Base-by-base conservation (phyloP, 2,888 invertebrate genomes). In the Aphidius colemani region DNA sequence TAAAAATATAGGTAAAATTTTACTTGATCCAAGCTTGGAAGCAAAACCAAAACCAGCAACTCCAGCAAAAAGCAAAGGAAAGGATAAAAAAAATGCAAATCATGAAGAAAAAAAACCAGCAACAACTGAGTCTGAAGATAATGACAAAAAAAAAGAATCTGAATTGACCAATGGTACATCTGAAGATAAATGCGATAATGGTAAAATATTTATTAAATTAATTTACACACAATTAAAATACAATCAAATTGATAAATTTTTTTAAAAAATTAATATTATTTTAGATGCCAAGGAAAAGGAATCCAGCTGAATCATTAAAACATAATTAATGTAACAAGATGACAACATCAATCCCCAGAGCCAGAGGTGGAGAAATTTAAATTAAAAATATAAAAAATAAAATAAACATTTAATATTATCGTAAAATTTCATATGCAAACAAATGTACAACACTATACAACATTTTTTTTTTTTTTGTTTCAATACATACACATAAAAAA, bases 1-100 rank as follows among this genome's bases (percentile, higher is more conserved):
- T 76, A 94, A 93, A 84, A 95, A 95, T 83, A 88, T 95, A 75
- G 95, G 95, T 63, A 95, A 95, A 83, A 87, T 95, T 53, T 87
- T 95, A 53, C 84, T 95, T 69, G 93, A 94, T 79, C 93, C 94
- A 39, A 88, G 89, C 50, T 80, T 91, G 80, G 91, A 91, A 80
- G 91, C 92, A 2, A 91, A 91, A 75, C 91, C 91, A 41, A 91
- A 91, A 80, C 91, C 91, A 46, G 90, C 90, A 30, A 91, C 91
- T 7, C 91, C 91, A 2, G 90, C 90, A 64, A 91, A 91, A 81
- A 88, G 88, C 70, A 91, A 91, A 77, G 84, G 86, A 65, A 89
- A 89, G 73, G 89, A 90, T 74, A 89, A 90, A 78, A 90, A 90
- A 84, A 88, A 89, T 75, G 88, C 88, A 75, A 88, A 85, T 77